Evolutionary conservation across 1,140 invertebrate genomes (phyloP).

Genomic region (Hyphantria cunea): DNA sequence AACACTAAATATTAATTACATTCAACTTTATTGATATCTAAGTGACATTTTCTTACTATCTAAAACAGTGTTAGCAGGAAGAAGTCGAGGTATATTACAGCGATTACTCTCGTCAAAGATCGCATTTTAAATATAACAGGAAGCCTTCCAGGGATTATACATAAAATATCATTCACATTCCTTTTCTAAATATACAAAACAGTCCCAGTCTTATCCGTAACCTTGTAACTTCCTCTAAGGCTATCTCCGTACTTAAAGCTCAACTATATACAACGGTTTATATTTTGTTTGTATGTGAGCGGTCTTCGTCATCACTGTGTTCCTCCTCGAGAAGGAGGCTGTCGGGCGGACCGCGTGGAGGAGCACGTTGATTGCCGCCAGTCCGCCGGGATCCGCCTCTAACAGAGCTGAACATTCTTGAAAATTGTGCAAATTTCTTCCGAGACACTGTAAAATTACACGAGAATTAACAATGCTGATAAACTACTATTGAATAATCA

Average conservation of each 20-base stretch:
- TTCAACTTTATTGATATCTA: no score
- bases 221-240: slow-evolving; percentile 64
- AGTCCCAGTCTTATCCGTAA: slow-evolving; percentile 70
- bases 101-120: no score
- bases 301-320: slow-evolving; percentile 84
- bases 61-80: no score
- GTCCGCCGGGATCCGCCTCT: slow-evolving; percentile 86
- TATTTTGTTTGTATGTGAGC: slow-evolving; percentile 48
- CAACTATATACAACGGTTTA: slow-evolving; percentile 29
- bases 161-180: slow-evolving; percentile 38
- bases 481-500: no score
- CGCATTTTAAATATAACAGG: no score
- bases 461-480: neutral
- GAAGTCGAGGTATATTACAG: no score
- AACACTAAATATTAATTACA: no score
- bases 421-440: slow-evolving; percentile 91
- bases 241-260: slow-evolving; percentile 32
- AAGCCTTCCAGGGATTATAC: slow-evolving; percentile 3
- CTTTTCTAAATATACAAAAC: slow-evolving; percentile 52
- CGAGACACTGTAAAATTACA: slow-evolving; percentile 84
- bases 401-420: slow-evolving; percentile 86
- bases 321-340: slow-evolving; percentile 83
- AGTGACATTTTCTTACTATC: no score
- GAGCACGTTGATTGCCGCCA: slow-evolving; percentile 82
- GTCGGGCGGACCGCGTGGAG: slow-evolving; percentile 72